Conservation (phyloP, 35 echinoderm and acorn worm species). For the Amphiura filiformis region DNA sequence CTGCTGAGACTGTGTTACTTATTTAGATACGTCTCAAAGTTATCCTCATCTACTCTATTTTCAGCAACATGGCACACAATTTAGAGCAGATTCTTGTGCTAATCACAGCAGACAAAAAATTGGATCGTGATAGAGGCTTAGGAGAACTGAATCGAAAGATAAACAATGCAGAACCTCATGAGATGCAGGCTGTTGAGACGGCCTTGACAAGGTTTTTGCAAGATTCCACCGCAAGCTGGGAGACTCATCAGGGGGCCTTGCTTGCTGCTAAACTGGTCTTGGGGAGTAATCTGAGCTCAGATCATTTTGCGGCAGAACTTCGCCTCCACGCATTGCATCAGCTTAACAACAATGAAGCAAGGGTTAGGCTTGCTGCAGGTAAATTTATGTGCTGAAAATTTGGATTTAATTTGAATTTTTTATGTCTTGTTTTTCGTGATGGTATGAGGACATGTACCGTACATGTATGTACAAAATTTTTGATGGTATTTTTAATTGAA, state of each 20-base stretch:
- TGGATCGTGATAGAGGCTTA: slow-evolving; percentile 90
- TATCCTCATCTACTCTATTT: too few species aligned
- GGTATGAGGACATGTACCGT: too few species aligned
- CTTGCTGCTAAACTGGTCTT: slow-evolving; percentile 63
- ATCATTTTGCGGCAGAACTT: slow-evolving; percentile 39
- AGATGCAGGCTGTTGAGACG: slow-evolving; percentile 37
- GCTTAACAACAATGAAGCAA: slow-evolving; percentile 64
- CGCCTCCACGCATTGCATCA: slow-evolving; percentile 43
- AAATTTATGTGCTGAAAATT: neutral
- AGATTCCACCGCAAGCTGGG: slow-evolving; percentile 58
- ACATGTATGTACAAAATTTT: too few species aligned
- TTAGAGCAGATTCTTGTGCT: too few species aligned
- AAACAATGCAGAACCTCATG: slow-evolving; percentile 27
- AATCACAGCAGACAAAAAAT: slow-evolving; percentile 58
- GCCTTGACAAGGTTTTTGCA: slow-evolving; percentile 39
- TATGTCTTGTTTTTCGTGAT: too few species aligned
- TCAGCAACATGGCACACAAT: too few species aligned
- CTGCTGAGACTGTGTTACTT: too few species aligned
- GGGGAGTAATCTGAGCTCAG: slow-evolving; percentile 11
- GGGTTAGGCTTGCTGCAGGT: slow-evolving; percentile 89
- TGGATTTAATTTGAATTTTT: too few species aligned
- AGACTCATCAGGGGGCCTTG: slow-evolving; percentile 81
- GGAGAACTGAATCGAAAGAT: slow-evolving; percentile 36
- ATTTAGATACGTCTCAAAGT: too few species aligned
- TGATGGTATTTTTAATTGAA: too few species aligned